A percentile compares a stretch with the other conserved stretches of the same genome.
phyloP scores from a whole-genome alignment of 1,140 invertebrate species.

The Archivesica marissinica region DNA sequence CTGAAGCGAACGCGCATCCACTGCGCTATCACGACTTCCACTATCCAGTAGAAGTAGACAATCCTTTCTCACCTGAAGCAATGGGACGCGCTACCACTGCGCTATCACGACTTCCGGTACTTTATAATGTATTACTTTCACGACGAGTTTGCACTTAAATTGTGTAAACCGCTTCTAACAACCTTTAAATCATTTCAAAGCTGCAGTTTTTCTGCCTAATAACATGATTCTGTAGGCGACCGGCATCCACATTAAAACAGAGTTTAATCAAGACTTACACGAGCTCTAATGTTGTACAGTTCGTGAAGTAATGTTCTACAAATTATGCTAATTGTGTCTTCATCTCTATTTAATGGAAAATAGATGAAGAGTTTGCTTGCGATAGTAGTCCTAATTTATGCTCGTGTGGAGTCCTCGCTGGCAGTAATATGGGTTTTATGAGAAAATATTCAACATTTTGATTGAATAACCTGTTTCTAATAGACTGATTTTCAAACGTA shows the following conservation, averaged over 20 bases:
- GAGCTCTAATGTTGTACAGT: constrained; percentile 37
- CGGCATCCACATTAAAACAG: constrained; percentile 40
- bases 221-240: constrained; percentile 37
- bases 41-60: too few relatives aligned
- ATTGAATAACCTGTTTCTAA: constrained; percentile 55
- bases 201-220: constrained; percentile 19
- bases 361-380: constrained; percentile 56
- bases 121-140: too few relatives aligned
- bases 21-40: too few relatives aligned
- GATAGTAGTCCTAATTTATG: constrained; percentile 59
- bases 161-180: neutral
- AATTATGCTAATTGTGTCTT: constrained; percentile 56
- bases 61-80: too few relatives aligned
- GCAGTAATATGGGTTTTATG: constrained; percentile 50
- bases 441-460: constrained; percentile 57
- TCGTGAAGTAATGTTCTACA: constrained; percentile 41
- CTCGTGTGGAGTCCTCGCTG: constrained; percentile 44
- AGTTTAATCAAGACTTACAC: constrained; percentile 14
- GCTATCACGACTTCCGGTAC: too few relatives aligned
- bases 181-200: neutral
- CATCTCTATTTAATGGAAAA: constrained; percentile 64
- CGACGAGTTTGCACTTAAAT: too few relatives aligned
- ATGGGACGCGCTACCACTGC: too few relatives aligned
- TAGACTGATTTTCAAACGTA: constrained; percentile 36
- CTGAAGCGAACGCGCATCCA: too few relatives aligned